Evolutionary conservation across 2,113 vertebrate species (phyloP).

Genomic region (Laterallus jamaicensis): DNA sequence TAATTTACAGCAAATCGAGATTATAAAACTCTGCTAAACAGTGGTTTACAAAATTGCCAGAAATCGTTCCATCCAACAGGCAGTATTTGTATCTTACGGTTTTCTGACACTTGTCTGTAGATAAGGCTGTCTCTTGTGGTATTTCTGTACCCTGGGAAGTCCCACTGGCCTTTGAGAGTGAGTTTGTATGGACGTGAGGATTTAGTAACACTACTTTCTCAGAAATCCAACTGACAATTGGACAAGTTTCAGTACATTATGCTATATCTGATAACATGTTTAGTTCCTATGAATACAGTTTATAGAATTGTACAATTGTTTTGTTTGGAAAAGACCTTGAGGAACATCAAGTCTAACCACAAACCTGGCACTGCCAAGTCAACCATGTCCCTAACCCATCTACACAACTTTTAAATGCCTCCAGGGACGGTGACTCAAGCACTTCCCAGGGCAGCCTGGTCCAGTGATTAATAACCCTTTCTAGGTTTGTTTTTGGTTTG

Average conservation of each 20-base stretch:
- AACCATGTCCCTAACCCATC: too few species aligned
- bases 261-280: neutral
- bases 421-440: too few species aligned
- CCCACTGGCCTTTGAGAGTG: neutral
- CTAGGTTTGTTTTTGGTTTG: too few species aligned
- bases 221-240: neutral
- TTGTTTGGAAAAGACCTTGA: too few species aligned
- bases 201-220: constrained; percentile 53
- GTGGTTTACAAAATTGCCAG: neutral
- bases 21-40: neutral
- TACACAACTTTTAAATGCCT: too few species aligned
- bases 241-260: constrained; percentile 21
- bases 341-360: too few species aligned
- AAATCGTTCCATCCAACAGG: neutral
- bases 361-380: too few species aligned
- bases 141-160: neutral
- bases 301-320: neutral
- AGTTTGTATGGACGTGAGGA: constrained; percentile 23
- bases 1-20: neutral
- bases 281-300: neutral
- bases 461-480: too few species aligned
- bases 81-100: neutral
- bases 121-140: neutral
- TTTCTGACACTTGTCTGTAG: neutral
- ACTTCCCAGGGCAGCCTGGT: too few species aligned